These are phyloP conservation scores for Pachydiplax longipennis DNA, from an alignment of 2,888 invertebrate species.

Conservation along the genomic window DNA sequence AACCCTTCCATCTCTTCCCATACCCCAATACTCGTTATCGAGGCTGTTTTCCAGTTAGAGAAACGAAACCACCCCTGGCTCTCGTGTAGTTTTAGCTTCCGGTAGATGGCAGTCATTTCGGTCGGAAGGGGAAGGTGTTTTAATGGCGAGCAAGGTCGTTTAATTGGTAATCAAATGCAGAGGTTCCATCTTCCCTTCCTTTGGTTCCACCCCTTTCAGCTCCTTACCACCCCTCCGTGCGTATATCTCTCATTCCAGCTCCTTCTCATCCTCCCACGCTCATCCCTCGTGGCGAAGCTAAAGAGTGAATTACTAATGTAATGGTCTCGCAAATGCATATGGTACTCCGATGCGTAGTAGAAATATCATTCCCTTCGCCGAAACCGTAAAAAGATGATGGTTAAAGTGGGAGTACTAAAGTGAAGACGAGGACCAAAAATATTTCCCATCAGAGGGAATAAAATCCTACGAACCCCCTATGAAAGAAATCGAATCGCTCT, in stretches of 20 bases:
- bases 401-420: too few species aligned
- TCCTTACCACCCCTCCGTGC: neutral
- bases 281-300: neutral
- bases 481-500: too few species aligned
- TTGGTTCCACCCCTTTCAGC: neutral
- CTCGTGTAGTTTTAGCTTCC: neutral
- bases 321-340: too few species aligned
- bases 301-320: too few species aligned
- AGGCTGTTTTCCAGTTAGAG: neutral
- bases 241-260: neutral
- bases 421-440: too few species aligned
- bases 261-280: neutral
- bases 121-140: neutral
- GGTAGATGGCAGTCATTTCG: neutral
- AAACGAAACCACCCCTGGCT: neutral
- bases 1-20: neutral
- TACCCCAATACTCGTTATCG: neutral
- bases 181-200: neutral
- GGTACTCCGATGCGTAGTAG: too few species aligned
- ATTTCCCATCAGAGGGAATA: neutral
- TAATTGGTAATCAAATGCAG: neutral
- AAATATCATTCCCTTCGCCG: too few species aligned
- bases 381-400: too few species aligned
- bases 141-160: neutral
- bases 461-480: too few species aligned